phyloP scores from a whole-genome alignment of 2,888 invertebrate species.

The Heliconius cydno region DNA sequence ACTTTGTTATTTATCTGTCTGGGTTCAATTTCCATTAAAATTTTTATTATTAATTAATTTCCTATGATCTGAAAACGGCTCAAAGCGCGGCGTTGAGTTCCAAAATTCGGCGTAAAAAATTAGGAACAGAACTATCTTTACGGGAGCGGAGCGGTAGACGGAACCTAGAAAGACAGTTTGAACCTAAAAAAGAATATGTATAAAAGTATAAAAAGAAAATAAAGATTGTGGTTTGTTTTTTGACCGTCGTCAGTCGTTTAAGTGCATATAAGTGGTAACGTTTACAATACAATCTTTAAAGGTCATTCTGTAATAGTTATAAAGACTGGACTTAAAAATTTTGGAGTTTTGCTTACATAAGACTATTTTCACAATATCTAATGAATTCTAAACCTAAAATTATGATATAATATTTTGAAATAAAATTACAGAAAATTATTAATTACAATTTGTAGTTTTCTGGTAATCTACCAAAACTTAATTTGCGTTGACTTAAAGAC shows the following conservation, averaged over 20 bases:
- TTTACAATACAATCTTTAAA: not conserved
- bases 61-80: not conserved
- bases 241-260: not conserved
- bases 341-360: not conserved
- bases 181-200: not conserved
- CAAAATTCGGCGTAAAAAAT: not conserved
- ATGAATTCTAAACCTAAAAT: too few relatives aligned
- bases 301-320: not conserved
- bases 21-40: too few relatives aligned
- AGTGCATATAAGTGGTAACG: not conserved
- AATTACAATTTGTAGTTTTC: too few relatives aligned
- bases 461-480: not conserved
- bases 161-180: too few relatives aligned
- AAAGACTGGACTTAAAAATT: not conserved
- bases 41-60: not conserved
- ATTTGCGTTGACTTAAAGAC: too few relatives aligned
- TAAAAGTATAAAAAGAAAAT: not conserved
- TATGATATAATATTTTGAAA: too few relatives aligned
- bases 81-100: not conserved
- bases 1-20: too few relatives aligned
- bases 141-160: too few relatives aligned
- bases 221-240: not conserved
- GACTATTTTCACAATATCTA: too few relatives aligned
- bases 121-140: not conserved
- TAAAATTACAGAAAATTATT: too few relatives aligned